Evolutionary conservation across 2,113 vertebrate genomes (phyloP), one percentile per base, ranked within the genome.

Genomic region (Leucosticte australis): DNA sequence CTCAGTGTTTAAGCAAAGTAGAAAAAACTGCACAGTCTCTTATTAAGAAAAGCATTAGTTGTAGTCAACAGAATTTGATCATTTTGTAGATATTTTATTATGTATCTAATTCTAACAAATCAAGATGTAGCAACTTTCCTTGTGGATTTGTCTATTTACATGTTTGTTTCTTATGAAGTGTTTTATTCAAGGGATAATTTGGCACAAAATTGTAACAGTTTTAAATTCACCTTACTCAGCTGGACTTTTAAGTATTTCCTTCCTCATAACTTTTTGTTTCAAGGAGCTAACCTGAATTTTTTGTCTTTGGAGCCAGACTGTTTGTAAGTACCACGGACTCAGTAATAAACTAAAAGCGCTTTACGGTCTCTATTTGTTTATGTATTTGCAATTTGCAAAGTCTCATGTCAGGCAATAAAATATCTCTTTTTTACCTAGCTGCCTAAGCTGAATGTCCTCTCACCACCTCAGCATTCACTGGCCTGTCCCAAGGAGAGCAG

Each of bases 291-390:
- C 31, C 90, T 80, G 22, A 50, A 55, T 80, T 92, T 81, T 91
- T 90, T 94, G 37, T 74, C 50, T 78, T 95, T 31, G 16, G 46
- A 85, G 83, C 62, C 88, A 96, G 78, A 68, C 13, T 95, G 53
- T 89, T 94, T 96, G 49, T 93, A 75, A 96, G 59, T 76, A 94
- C 63, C 35, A 79, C 69, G 63, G 64, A 83, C 57, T 92, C 53
- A 37, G 16, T 31, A 76, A 26, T 71, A 90, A 68, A 60, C 59
- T 89, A 41, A 49, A 91, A 69, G 44, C 71, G 88, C 64, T 87
- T 94, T 91, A 27, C 87, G 81, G 63, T 85, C 44, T 96, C 10
- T 62, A 37, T 90, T 97, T 92, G 24, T 81, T 96, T 90, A 73
- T 26, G 46, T 64, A 89, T 81, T 95, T 89, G 47, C 37, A 80